phyloP scores from a whole-genome alignment of 2,113 vertebrate species.

The Indicator maculatus region DNA sequence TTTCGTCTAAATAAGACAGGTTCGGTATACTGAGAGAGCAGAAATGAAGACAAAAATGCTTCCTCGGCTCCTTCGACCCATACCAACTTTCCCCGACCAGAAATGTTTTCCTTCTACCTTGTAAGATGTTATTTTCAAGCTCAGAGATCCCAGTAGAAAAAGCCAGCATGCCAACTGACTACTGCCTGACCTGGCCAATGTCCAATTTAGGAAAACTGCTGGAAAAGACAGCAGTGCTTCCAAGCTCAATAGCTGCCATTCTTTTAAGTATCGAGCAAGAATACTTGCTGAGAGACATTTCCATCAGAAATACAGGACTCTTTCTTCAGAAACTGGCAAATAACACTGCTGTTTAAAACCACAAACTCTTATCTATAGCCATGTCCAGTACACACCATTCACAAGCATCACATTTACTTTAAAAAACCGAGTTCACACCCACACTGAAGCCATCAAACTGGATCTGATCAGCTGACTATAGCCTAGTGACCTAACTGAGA shows the following conservation, averaged over 20 bases:
- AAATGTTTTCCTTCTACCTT: neutral
- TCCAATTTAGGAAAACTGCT: slow-evolving; percentile 3
- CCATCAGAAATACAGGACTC: neutral
- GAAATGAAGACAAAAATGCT: neutral
- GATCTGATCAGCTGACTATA: neutral
- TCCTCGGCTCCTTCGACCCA: neutral
- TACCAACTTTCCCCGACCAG: neutral
- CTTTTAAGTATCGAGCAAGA: slow-evolving; percentile 15
- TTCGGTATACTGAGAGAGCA: neutral
- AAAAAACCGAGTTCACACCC: neutral
- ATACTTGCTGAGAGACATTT: neutral
- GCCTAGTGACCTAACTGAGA: neutral
- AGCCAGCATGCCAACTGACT: neutral
- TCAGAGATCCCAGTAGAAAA: neutral
- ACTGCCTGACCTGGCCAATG: neutral
- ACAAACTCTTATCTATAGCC: neutral
- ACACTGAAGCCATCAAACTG: neutral
- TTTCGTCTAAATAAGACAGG: neutral
- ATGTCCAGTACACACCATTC: neutral
- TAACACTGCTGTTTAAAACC: neutral
- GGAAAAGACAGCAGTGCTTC: neutral
- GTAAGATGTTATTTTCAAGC: neutral
- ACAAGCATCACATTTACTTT: neutral
- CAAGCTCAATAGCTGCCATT: neutral
- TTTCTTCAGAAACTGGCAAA: slow-evolving; percentile 5